These are phyloP conservation scores for Ursus arctos DNA, from an alignment of 2,113 vertebrate species.

Conservation along the genomic window DNA sequence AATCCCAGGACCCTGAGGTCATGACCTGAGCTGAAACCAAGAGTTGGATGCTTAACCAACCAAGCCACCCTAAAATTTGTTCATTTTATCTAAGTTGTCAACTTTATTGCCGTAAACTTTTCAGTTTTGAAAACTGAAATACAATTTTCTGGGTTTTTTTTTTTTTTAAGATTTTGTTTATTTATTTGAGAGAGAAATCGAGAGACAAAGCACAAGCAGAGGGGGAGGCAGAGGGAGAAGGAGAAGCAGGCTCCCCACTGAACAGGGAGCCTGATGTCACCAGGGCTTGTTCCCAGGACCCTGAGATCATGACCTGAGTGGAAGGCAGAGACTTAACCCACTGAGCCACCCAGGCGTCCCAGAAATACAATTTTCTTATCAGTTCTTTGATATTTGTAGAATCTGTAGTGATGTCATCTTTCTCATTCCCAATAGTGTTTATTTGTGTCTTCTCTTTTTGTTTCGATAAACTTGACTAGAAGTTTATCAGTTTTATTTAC, in stretches of 20 bases:
- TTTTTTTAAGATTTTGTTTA: not conserved
- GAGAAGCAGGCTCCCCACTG: not conserved
- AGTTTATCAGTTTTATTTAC: not conserved
- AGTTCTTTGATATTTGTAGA: not conserved
- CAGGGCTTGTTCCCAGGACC: not conserved
- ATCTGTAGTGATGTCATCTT: not conserved
- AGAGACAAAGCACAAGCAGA: not conserved
- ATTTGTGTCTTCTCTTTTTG: not conserved
- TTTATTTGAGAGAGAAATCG: not conserved
- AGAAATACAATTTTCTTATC: not conserved
- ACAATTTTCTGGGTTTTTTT: not conserved
- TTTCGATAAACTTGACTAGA: not conserved
- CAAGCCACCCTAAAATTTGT: not conserved
- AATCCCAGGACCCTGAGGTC: not conserved
- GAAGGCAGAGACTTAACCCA: not conserved
- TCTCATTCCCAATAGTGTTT: not conserved
- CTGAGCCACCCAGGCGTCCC: not conserved
- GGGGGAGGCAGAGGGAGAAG: not conserved
- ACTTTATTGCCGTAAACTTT: not conserved
- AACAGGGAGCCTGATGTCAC: not conserved
- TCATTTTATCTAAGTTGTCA: not conserved
- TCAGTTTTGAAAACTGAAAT: not conserved
- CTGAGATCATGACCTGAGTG: not conserved
- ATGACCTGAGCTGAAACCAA: not conserved
- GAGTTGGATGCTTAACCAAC: not conserved